These are phyloP conservation scores for Oryzias woworae DNA, from an alignment of 2,113 vertebrate species.

Conservation along the genomic window DNA sequence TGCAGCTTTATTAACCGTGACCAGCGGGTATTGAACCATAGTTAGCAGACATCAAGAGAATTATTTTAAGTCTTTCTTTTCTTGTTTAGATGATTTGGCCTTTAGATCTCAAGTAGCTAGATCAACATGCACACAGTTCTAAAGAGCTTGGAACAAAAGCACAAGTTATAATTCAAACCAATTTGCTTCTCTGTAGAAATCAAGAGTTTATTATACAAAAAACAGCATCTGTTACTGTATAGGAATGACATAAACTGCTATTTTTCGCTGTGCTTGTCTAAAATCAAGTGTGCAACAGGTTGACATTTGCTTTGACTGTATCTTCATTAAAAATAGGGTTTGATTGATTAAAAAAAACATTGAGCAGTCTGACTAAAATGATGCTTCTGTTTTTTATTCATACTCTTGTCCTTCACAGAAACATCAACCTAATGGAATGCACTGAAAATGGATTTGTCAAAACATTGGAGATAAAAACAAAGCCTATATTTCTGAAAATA, in stretches of 20 bases:
- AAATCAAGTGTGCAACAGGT: constrained; percentile 24
- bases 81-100: no score
- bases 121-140: no score
- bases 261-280: constrained; percentile 33
- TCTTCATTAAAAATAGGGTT: constrained; percentile 67
- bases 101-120: no score
- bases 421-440: constrained; percentile 57
- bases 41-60: no score
- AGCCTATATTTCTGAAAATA: constrained; percentile 26
- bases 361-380: constrained; percentile 80
- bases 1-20: no score
- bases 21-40: no score
- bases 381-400: constrained; percentile 72
- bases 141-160: constrained; percentile 31
- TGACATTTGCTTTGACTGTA: constrained; percentile 87
- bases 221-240: constrained; percentile 63
- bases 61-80: no score
- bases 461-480: constrained; percentile 26
- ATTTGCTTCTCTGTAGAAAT: constrained; percentile 43
- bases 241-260: constrained; percentile 49
- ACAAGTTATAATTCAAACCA: constrained; percentile 41
- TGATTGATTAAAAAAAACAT: constrained; percentile 69
- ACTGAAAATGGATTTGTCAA: constrained; percentile 29
- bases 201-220: constrained; percentile 53
- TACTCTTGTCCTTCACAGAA: constrained; percentile 86